Conservation (phyloP, 2,797 vertebrate genomes). For the Argyrosomus regius region DNA sequence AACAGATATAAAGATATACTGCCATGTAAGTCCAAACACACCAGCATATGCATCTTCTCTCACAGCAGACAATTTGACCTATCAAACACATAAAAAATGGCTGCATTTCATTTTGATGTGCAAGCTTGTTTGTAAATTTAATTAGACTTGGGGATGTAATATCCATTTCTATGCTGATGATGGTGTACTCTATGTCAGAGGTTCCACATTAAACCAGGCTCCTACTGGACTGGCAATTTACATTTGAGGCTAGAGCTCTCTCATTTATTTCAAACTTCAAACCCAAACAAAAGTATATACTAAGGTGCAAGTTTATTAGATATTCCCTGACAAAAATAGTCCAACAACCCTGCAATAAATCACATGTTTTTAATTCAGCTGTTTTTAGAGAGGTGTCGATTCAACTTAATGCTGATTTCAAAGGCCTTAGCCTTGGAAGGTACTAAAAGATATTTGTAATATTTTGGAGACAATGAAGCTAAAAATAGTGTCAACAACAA, state of each 20-base stretch:
- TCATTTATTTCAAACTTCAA: not conserved
- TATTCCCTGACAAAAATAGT: too few species aligned
- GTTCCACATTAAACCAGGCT: not conserved
- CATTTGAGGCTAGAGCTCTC: not conserved
- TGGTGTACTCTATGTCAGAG: not conserved
- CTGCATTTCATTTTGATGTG: not conserved
- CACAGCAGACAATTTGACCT: not conserved
- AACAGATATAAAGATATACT: constrained; percentile 99
- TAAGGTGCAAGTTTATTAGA: too few species aligned
- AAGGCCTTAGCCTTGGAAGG: too few species aligned
- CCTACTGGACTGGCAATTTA: not conserved
- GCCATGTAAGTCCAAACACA: constrained; percentile 89
- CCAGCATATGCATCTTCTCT: not conserved
- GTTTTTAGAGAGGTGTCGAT: too few species aligned
- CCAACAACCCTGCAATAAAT: too few species aligned
- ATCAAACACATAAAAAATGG: not conserved
- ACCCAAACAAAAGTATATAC: not conserved
- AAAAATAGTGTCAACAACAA: too few species aligned
- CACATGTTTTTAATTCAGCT: too few species aligned
- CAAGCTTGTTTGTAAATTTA: not conserved
- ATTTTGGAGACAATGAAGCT: too few species aligned
- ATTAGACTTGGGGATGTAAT: not conserved
- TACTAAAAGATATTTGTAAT: too few species aligned
- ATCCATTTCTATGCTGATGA: not conserved
- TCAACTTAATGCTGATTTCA: too few species aligned